Conservation (phyloP, 2,113 vertebrate genomes). For the Antigone vipio region DNA sequence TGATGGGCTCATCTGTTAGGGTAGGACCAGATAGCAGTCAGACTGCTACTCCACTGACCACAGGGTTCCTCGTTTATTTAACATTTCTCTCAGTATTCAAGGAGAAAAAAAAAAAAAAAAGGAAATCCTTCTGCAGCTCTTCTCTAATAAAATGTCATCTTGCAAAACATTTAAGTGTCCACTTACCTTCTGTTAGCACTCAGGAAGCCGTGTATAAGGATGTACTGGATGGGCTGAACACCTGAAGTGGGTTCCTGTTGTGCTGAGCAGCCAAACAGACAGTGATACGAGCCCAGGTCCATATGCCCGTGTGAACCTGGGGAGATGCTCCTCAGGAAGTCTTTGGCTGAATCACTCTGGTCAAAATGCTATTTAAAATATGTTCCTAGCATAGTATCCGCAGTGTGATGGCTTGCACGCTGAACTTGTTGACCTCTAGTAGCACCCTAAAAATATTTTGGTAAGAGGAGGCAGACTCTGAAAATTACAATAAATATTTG, state of each 20-base stretch:
- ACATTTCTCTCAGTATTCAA: neutral
- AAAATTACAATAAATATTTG: neutral
- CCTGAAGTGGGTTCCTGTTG: neutral
- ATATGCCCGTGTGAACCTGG: accelerated
- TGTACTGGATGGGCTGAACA: neutral
- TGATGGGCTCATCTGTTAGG: neutral
- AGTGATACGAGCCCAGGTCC: neutral
- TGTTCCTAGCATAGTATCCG: neutral
- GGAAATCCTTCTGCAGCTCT: neutral
- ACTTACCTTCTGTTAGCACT: neutral
- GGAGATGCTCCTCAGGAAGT: neutral
- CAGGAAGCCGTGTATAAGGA: neutral
- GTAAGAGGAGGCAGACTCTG: neutral
- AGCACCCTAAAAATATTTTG: neutral
- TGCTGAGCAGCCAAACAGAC: neutral
- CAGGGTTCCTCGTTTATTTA: neutral
- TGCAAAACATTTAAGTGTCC: neutral
- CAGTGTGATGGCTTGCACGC: too few species aligned
- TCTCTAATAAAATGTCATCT: neutral
- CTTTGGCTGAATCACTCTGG: neutral
- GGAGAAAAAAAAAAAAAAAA: neutral
- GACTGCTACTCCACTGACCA: neutral
- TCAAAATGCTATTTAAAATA: neutral
- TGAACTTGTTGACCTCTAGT: neutral
- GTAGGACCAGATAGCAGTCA: neutral